These are phyloP conservation scores for Austrolebias charrua DNA, from an alignment of 2,797 vertebrate species.

Conservation along the genomic window DNA sequence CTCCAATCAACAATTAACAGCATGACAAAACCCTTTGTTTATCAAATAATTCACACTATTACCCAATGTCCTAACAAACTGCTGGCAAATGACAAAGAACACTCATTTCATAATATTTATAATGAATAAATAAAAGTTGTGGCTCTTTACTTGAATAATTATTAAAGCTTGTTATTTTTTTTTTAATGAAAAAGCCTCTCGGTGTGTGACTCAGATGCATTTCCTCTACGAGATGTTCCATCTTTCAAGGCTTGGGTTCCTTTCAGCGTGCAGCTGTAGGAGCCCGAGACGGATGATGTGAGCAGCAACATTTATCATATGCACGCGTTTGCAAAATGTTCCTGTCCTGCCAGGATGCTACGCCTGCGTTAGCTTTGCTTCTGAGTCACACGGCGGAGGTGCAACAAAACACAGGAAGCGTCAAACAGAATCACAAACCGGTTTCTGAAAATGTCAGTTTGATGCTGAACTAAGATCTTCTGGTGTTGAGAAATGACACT, in stretches of 20 bases:
- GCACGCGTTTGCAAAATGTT: slow-evolving; percentile 70
- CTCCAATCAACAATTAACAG: slow-evolving; percentile 76
- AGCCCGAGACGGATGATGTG: slow-evolving; percentile 68
- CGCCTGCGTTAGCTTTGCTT: slow-evolving; percentile 49
- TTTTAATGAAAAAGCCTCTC: slow-evolving; percentile 40
- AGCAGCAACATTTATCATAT: slow-evolving; percentile 74
- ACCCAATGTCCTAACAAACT: slow-evolving; percentile 36
- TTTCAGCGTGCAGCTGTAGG: slow-evolving; percentile 44
- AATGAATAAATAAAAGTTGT: slow-evolving; percentile 48
- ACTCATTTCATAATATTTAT: slow-evolving; percentile 22
- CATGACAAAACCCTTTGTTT: slow-evolving; percentile 56
- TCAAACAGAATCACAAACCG: too few species aligned
- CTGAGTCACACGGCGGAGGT: slow-evolving; percentile 44
- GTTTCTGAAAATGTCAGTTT: neutral
- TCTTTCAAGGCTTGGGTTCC: slow-evolving; percentile 57
- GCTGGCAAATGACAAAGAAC: slow-evolving; percentile 43
- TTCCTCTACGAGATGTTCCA: slow-evolving; percentile 50
- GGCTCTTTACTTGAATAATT: slow-evolving; percentile 34
- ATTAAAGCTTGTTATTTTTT: slow-evolving; percentile 51
- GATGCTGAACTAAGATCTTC: too few species aligned
- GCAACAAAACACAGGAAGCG: slow-evolving; percentile 37
- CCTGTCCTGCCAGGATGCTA: slow-evolving; percentile 48
- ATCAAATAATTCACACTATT: slow-evolving; percentile 66
- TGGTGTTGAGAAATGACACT: too few species aligned
- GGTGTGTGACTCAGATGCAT: slow-evolving; percentile 46